Percentiles rank a stretch among this genome's conserved stretches.
phyloP scores from a whole-genome alignment of 2,797 vertebrate genomes.

The Adrianichthys oophorus region DNA sequence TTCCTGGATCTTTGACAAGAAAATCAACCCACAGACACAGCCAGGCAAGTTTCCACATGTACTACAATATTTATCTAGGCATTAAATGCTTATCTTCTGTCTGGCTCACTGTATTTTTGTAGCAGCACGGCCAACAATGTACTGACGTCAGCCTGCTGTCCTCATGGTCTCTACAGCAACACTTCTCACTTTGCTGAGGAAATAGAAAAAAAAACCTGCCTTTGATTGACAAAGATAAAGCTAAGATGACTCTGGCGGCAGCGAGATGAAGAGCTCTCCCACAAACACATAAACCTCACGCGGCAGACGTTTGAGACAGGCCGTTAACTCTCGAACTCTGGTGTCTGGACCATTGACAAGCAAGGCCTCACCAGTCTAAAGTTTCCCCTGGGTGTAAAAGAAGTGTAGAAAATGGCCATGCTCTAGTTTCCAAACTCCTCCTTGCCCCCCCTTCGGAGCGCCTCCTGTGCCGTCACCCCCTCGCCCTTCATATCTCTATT shows the following conservation, averaged over 20 bases:
- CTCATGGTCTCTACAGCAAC: constrained; percentile 48
- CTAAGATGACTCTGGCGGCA: constrained; percentile 4
- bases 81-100: constrained; percentile 78
- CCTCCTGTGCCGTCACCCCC: constrained; percentile 68
- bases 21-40: constrained; percentile 64
- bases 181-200: constrained; percentile 46
- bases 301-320: constrained; percentile 25
- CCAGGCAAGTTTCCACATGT: constrained; percentile 69
- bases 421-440: constrained; percentile 66
- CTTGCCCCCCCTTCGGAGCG: constrained; percentile 38
- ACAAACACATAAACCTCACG: constrained; percentile 35
- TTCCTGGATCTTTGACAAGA: constrained; percentile 69
- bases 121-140: constrained; percentile 65
- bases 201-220: constrained; percentile 61
- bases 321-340: constrained; percentile 45
- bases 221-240: constrained; percentile 21
- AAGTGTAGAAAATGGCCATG: constrained; percentile 66
- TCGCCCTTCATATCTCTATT: constrained; percentile 71
- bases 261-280: constrained; percentile 10
- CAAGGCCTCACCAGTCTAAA: constrained; percentile 58
- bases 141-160: constrained; percentile 70
- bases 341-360: constrained; percentile 61
- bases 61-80: constrained; percentile 74
- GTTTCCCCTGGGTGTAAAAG: constrained; percentile 67
- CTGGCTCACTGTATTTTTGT: constrained; percentile 72